These are phyloP conservation scores for Deroplatys truncata DNA, from an alignment of 2,888 invertebrate genomes.

Conservation along the genomic window DNA sequence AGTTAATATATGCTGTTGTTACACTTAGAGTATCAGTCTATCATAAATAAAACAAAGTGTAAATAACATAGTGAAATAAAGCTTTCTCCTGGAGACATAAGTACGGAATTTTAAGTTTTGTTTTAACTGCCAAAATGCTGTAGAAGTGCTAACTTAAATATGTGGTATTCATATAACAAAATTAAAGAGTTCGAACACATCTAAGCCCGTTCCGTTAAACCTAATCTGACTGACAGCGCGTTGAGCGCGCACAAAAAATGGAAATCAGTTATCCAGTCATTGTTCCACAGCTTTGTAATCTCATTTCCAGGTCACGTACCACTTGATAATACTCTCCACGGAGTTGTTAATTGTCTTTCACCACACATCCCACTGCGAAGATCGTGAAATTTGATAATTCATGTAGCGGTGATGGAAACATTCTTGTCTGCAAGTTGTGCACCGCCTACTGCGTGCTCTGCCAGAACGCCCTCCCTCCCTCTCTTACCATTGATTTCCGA, in stretches of 20 bases:
- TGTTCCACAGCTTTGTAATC: not conserved
- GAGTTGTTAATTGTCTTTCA: not conserved
- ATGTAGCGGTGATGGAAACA: not conserved
- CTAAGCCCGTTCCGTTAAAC: not conserved
- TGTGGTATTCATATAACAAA: too few species aligned
- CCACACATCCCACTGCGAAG: not conserved
- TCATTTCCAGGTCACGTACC: not conserved
- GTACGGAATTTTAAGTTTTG: too few species aligned
- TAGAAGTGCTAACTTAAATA: too few species aligned
- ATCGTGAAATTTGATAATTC: not conserved
- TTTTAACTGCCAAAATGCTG: too few species aligned
- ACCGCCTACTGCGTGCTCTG: not conserved
- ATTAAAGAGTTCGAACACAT: not conserved
- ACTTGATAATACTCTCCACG: not conserved
- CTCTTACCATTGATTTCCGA: conserved; percentile 4
- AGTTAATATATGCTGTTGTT: too few species aligned
- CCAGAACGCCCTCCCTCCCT: not conserved
- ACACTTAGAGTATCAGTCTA: too few species aligned
- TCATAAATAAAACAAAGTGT: too few species aligned
- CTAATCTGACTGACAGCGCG: not conserved
- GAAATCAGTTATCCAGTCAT: not conserved
- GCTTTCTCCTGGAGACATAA: too few species aligned
- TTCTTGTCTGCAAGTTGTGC: not conserved
- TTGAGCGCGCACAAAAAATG: not conserved
- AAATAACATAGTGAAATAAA: too few species aligned